Evolutionary conservation across 2,888 invertebrate species (phyloP).

Genomic region (Epinotia demarniana): DNA sequence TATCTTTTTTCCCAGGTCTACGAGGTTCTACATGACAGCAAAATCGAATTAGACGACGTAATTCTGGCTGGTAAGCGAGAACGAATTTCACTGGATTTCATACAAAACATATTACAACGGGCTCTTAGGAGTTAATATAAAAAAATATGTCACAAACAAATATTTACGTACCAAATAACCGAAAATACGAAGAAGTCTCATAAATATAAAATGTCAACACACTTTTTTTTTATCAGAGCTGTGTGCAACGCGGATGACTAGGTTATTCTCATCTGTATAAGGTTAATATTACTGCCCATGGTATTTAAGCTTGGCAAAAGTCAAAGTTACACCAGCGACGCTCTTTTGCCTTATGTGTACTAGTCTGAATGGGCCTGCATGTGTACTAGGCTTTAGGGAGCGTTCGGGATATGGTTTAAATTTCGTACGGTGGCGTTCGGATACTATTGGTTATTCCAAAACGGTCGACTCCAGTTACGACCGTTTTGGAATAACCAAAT

Average conservation of each 20-base stretch:
- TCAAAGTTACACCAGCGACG: constrained; percentile 11
- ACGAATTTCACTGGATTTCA: neutral
- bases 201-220: neutral
- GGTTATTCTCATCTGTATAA: neutral
- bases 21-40: neutral
- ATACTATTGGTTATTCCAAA: no score
- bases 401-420: neutral
- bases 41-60: no score
- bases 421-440: neutral
- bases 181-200: neutral
- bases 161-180: no score
- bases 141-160: no score
- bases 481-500: no score
- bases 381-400: neutral
- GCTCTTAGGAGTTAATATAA: no score
- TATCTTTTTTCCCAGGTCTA: neutral
- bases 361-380: neutral
- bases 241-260: neutral
- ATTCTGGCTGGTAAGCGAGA: no score
- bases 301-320: constrained; percentile 2
- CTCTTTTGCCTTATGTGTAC: constrained; percentile 9
- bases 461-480: no score
- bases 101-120: neutral
- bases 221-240: neutral
- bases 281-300: neutral